Conservation (phyloP, 2,888 invertebrate species). For the Venusia cambrica region DNA sequence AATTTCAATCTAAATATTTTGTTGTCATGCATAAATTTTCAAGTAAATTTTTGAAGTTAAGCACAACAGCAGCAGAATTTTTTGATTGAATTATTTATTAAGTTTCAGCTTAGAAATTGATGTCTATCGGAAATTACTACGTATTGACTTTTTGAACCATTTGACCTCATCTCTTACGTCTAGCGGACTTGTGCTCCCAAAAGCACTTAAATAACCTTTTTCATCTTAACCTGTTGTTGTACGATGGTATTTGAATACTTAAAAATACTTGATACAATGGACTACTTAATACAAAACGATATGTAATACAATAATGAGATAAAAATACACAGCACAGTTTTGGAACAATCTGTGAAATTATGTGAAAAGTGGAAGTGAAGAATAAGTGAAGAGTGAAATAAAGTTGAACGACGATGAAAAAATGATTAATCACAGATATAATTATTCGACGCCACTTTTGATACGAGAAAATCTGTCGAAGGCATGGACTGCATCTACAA, state of each 20-base stretch:
- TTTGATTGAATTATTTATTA: constrained; percentile 8
- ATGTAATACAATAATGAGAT: too few species aligned
- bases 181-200: constrained; percentile 14
- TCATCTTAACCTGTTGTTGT: constrained; percentile 1
- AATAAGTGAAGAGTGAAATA: too few species aligned
- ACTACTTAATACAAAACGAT: too few species aligned
- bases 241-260: too few species aligned
- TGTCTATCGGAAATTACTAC: constrained; percentile 6
- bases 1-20: constrained; percentile 12
- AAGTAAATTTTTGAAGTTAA: too few species aligned
- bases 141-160: constrained; percentile 3
- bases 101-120: constrained; percentile 15
- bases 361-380: too few species aligned
- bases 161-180: constrained; percentile 3
- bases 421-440: too few species aligned
- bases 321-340: constrained; percentile 15
- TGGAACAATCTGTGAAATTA: too few species aligned
- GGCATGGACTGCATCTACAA: constrained; percentile 17
- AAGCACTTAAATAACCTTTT: constrained; percentile 9
- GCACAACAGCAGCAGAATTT: constrained; percentile 9
- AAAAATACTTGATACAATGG: too few species aligned
- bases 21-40: constrained; percentile 1
- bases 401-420: too few species aligned
- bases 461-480: constrained; percentile 11
- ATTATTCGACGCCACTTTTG: too few species aligned